phyloP scores from a whole-genome alignment of 2,113 vertebrate species.

The Lota lota region DNA sequence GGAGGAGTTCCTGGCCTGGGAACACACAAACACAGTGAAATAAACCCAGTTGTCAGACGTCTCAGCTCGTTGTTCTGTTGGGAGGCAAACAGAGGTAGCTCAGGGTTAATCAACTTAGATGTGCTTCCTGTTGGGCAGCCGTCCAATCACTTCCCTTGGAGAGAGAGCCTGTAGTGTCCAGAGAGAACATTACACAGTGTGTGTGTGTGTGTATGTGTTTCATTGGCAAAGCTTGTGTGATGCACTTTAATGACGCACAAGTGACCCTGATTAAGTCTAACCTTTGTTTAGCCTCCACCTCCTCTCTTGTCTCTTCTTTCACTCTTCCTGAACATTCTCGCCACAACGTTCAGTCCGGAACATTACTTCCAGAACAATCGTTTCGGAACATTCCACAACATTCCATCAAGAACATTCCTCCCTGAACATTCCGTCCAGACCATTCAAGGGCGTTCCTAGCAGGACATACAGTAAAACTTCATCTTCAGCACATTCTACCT shows the following conservation, averaged over 20 bases:
- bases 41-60: background rate
- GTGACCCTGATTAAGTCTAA: conserved; percentile 39
- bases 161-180: background rate
- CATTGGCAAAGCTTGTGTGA: conserved; percentile 9
- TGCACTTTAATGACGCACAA: conserved; percentile 20
- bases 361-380: too few relatives aligned
- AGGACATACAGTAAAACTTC: too few relatives aligned
- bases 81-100: too few relatives aligned
- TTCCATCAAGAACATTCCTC: too few relatives aligned
- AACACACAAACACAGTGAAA: background rate
- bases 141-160: background rate
- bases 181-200: background rate
- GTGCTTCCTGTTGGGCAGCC: conserved; percentile 19
- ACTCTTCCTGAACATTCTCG: too few relatives aligned
- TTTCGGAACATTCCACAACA: too few relatives aligned
- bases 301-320: background rate
- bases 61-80: conserved; percentile 2
- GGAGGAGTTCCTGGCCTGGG: conserved; percentile 74
- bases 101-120: conserved; percentile 34
- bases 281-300: conserved; percentile 25
- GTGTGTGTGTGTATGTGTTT: conserved; percentile 6
- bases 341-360: too few relatives aligned
- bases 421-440: too few relatives aligned
- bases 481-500: too few relatives aligned
- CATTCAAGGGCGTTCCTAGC: too few relatives aligned